phyloP scores from a whole-genome alignment of 92 coral and sea anemone species.

The Bergia sp. region DNA sequence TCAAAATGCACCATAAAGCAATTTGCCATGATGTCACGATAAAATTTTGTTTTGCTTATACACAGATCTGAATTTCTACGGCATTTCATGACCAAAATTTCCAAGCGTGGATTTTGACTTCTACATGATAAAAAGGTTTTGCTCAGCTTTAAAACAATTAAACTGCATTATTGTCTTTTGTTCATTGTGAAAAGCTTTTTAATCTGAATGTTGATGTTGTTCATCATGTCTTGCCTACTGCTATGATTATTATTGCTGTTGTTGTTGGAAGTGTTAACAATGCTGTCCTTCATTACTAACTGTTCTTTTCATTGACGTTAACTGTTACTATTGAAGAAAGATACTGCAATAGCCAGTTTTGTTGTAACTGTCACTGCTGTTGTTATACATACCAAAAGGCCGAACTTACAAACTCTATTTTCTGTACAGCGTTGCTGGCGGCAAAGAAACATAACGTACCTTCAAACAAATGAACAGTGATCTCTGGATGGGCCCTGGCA shows the following conservation, averaged over 20 bases:
- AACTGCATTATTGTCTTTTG: too few species aligned
- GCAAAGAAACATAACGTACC: slow-evolving; percentile 54
- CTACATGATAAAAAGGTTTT: too few species aligned
- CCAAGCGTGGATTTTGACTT: too few species aligned
- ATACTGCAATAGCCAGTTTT: neutral
- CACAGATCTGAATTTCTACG: too few species aligned
- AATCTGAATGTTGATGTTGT: neutral
- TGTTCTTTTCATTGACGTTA: neutral
- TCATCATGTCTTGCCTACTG: neutral
- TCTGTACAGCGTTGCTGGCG: neutral
- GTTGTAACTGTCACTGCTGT: neutral
- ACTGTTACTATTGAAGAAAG: neutral
- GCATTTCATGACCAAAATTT: too few species aligned
- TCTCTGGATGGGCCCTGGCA: slow-evolving; percentile 95
- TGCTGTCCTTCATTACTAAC: neutral
- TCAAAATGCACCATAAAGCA: too few species aligned
- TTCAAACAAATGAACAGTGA: slow-evolving; percentile 93
- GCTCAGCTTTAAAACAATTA: too few species aligned
- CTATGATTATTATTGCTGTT: neutral
- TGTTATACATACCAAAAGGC: neutral
- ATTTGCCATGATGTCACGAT: too few species aligned
- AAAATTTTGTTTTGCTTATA: too few species aligned
- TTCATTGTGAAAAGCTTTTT: too few species aligned
- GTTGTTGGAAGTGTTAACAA: neutral
- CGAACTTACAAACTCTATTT: neutral